phyloP scores from a whole-genome alignment of 2,888 invertebrate species.

The Heliconius sara region DNA sequence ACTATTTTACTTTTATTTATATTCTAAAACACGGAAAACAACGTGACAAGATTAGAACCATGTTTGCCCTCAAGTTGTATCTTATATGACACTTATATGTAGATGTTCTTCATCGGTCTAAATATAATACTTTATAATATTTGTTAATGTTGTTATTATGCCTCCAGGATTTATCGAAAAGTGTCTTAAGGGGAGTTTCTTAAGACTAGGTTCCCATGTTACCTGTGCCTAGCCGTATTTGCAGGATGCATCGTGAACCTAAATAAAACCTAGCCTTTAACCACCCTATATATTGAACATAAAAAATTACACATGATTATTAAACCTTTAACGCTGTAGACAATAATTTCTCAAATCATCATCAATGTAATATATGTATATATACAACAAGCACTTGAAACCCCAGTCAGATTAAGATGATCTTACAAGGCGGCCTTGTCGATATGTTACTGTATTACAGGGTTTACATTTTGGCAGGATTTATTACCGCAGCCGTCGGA shows the following conservation, averaged over 20 bases:
- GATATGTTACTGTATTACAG: conserved; percentile 67
- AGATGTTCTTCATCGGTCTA: too few relatives aligned
- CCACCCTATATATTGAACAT: not conserved
- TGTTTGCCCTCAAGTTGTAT: too few relatives aligned
- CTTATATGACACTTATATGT: too few relatives aligned
- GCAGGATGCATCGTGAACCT: not conserved
- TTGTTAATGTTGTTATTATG: not conserved
- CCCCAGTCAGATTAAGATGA: not conserved
- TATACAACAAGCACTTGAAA: not conserved
- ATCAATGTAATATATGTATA: not conserved
- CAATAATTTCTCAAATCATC: not conserved
- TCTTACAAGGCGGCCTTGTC: not conserved
- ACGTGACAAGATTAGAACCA: too few relatives aligned
- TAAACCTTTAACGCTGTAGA: not conserved
- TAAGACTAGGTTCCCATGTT: not conserved
- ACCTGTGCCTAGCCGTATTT: not conserved
- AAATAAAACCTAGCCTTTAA: not conserved
- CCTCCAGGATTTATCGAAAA: not conserved
- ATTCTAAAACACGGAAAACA: too few relatives aligned
- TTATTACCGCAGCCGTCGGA: conserved; percentile 71
- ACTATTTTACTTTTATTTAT: too few relatives aligned
- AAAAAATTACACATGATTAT: not conserved
- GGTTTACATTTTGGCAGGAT: conserved; percentile 72
- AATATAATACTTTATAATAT: too few relatives aligned
- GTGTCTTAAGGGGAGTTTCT: not conserved